Evolutionary conservation across 1,140 invertebrate species (phyloP).

Genomic region (Portunus trituberculatus): DNA sequence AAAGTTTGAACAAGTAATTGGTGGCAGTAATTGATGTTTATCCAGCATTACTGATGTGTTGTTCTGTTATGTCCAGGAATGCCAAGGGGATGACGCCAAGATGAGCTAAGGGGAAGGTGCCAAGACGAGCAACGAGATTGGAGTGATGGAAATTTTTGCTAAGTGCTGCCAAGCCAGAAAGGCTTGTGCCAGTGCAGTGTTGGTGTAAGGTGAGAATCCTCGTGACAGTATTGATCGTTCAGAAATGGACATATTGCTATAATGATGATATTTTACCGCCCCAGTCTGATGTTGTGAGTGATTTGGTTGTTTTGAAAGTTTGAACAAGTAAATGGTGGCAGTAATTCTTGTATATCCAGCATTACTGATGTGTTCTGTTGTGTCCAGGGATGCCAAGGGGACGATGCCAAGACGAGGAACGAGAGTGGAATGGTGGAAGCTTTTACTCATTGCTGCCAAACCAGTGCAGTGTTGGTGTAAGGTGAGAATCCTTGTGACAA

Average conservation of each 20-base stretch:
- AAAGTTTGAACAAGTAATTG: not conserved
- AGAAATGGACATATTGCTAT: no score
- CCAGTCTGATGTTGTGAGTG: constrained; percentile 42
- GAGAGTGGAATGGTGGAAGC: no score
- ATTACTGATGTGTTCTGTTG: not conserved
- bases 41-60: not conserved
- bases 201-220: no score
- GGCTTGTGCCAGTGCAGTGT: no score
- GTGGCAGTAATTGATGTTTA: no score
- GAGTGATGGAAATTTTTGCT: no score
- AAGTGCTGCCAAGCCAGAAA: no score
- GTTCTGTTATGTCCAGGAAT: not conserved
- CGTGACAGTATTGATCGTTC: no score
- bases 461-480: no score
- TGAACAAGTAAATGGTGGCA: not conserved
- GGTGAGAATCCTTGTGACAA: no score
- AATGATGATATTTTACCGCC: constrained; percentile 35
- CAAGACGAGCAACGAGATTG: not conserved
- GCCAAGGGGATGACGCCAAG: not conserved
- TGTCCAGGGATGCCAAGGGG: not conserved
- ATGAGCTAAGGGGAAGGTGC: no score
- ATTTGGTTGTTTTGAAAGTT: not conserved
- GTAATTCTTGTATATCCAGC: not conserved
- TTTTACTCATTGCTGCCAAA: no score
- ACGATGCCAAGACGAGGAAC: not conserved